Evolutionary conservation across 2,888 invertebrate genomes (phyloP).

Genomic region (Ichneumoninae sp.): DNA sequence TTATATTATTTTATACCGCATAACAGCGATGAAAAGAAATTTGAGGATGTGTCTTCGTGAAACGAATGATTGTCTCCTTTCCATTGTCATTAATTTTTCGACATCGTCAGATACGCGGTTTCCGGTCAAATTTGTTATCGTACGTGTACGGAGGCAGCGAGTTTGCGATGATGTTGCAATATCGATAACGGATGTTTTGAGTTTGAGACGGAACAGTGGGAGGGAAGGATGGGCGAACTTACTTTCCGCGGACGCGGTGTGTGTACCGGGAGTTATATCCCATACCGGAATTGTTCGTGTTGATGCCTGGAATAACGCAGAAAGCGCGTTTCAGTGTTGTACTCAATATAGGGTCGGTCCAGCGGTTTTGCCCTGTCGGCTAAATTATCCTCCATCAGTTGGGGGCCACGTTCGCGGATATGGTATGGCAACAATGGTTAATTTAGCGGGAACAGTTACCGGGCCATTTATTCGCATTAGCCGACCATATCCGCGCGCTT

Average conservation of each 20-base stretch:
- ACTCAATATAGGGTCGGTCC: constrained; percentile 68
- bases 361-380: constrained; percentile 71
- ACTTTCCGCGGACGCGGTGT: constrained; percentile 69
- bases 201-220: not conserved
- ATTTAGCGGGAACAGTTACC: constrained; percentile 77
- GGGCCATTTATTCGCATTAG: constrained; percentile 81
- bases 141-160: not conserved
- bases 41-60: too few relatives aligned
- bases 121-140: not conserved
- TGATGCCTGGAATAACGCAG: constrained; percentile 66
- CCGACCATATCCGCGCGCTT: constrained; percentile 66
- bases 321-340: constrained; percentile 74
- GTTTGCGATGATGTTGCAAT: constrained; percentile 23
- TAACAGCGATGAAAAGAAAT: too few relatives aligned
- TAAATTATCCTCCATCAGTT: constrained; percentile 82
- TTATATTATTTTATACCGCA: too few relatives aligned
- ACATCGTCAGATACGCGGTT: too few relatives aligned
- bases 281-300: constrained; percentile 17
- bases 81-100: too few relatives aligned
- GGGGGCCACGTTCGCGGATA: constrained; percentile 73
- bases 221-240: constrained; percentile 54
- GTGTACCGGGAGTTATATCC: constrained; percentile 57
- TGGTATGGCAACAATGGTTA: constrained; percentile 79
- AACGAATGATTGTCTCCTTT: too few relatives aligned
- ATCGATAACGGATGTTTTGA: constrained; percentile 45